These are phyloP conservation scores for Forpus xanthops DNA, from an alignment of 2,797 vertebrate genomes.

Conservation along the genomic window DNA sequence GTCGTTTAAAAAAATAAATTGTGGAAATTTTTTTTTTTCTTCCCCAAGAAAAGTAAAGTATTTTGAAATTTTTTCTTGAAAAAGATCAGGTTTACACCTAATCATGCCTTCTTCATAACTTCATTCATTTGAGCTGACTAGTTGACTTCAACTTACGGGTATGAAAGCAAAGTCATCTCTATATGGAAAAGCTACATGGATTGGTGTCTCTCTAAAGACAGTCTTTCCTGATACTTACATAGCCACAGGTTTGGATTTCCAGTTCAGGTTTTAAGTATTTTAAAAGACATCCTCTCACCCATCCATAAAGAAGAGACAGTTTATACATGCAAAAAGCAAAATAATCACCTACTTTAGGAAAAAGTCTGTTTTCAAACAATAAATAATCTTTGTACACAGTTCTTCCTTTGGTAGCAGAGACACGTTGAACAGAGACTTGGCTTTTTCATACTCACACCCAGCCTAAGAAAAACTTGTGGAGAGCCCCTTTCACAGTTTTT, in stretches of 20 bases:
- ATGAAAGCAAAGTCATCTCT: neutral
- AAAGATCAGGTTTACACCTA: neutral
- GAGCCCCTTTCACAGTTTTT: neutral
- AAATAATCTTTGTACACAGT: neutral
- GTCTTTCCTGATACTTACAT: neutral
- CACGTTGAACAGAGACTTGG: neutral
- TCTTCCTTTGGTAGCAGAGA: neutral
- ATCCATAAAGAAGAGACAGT: neutral
- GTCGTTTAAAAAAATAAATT: neutral
- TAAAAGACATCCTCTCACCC: neutral
- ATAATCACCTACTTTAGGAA: neutral
- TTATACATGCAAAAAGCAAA: neutral
- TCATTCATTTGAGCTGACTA: neutral
- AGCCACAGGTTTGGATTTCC: neutral
- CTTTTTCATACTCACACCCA: neutral
- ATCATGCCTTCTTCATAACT: neutral
- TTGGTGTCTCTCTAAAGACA: neutral
- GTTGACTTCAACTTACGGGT: neutral
- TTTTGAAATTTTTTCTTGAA: conserved; percentile 20
- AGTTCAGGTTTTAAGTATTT: neutral
- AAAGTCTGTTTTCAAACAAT: neutral
- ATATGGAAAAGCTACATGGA: neutral
- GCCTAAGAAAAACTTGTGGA: neutral
- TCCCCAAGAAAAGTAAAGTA: neutral
- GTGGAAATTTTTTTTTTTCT: conserved; percentile 10